Evolutionary conservation across 2,113 vertebrate species (phyloP), one percentile per base, ranked within the genome.

Genomic region (Strigops habroptila): DNA sequence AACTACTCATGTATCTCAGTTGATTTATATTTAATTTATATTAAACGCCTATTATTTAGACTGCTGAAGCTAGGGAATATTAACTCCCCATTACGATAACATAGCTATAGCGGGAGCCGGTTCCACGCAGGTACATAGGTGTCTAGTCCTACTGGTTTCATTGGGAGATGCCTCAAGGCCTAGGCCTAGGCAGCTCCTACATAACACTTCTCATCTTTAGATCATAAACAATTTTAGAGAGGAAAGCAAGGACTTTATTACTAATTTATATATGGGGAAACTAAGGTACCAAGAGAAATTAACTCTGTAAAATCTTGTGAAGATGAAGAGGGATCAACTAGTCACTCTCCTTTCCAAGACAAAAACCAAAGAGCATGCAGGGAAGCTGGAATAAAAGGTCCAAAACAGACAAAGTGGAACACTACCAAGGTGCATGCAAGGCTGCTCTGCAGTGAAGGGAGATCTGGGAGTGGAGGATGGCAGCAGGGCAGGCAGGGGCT

Each of bases 41-140:
- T 91, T 95, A 96, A 95, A 79, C 89, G 21, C 24, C 86, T 88
- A 52, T 76, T 95, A 91, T 82, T 92, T 91, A 76, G 57, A 24
- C 59, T 89, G 51, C 22, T 44, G 81, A 89, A 73, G 21, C 62
- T 52, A 18, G 37, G 55, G 62, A 79, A 92, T 87, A 91, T 82
- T 64, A 92, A 62, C 27, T 71, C 31, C 10, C 52, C 11, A n/a
- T 65, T 55, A 70, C 6, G 2, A 31, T 60, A 77, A 57, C 16
- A 48, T 17, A 75, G 51, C 18, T 81, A 14, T 19, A 64, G 52
- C 68, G 41, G 35, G 30, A 76, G 17, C 35, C 51, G 67, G 22
- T 92, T 93, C 51, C 53, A 52, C 18, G 9, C 21, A 68, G 8
- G 22, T 41, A 43, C 13, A 1, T 39, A 27, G n/a, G 6, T 64